Conservation (phyloP, 2,797 vertebrate species). For the Florisuga fusca region DNA sequence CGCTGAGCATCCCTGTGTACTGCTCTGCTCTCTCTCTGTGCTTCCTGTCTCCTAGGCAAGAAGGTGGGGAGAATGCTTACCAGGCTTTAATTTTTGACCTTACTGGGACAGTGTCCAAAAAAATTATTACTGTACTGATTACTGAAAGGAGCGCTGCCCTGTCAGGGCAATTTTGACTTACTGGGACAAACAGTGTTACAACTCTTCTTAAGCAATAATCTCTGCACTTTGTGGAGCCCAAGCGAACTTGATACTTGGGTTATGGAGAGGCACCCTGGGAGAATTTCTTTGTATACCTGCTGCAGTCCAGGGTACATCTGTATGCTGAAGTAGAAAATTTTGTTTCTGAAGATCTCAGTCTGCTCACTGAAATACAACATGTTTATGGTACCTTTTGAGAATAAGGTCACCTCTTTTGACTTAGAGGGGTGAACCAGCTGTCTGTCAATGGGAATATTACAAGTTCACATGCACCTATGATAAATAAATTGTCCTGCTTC, state of each 20-base stretch:
- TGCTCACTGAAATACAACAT: not conserved
- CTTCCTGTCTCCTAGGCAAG: not conserved
- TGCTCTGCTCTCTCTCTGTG: not conserved
- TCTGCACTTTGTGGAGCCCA: not conserved
- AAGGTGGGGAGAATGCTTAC: not conserved
- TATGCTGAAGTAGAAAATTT: not conserved
- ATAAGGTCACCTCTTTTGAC: not conserved
- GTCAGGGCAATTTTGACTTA: not conserved
- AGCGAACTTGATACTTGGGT: not conserved
- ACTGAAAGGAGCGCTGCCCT: not conserved
- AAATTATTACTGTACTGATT: not conserved
- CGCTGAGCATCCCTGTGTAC: not conserved
- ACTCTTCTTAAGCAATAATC: not conserved
- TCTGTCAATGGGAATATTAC: not conserved
- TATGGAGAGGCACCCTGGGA: rapidly evolving
- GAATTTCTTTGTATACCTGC: not conserved
- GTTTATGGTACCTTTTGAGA: not conserved
- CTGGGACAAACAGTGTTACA: not conserved
- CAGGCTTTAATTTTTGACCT: not conserved
- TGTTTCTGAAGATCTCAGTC: not conserved
- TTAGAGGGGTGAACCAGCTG: not conserved
- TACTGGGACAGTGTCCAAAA: not conserved
- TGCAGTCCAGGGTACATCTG: not conserved
- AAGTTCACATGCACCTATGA: not conserved
- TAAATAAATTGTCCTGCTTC: not conserved